Base-by-base conservation (phyloP, 2,888 invertebrate genomes). In the Drosophila pseudotalamancana region DNA sequence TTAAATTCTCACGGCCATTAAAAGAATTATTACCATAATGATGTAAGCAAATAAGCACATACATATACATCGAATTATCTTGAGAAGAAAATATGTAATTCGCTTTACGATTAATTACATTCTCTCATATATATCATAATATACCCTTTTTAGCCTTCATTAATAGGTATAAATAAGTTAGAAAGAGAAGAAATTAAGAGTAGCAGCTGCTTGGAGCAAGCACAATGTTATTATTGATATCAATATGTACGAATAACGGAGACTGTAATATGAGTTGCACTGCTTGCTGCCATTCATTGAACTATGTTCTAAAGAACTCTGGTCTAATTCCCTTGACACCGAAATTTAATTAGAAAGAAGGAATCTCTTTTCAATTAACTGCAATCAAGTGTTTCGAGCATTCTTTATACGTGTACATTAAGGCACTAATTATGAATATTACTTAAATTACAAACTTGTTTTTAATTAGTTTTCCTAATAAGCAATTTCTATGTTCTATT, bases 161-260 rank as follows among this genome's bases (percentile, higher is more conserved):
- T n/a, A n/a, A n/a, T n/a, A n/a, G n/a, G 4, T 2, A 16, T 3
- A 34, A 8, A 16, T 16, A 9, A 14, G 32, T 14, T 3, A 16
- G 14, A 6, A 14, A 14, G 11, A 6, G 9, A 31, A 9, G 31
- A 40, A 35, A 14, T n/a, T 6, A 32, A 46, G n/a, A 50, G 63
- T 34, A 59, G 59, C 77, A 68, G 77, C 83, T 79, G 83, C 65
- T 66, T 45, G 6, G 63, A 55, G 39, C 48, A 31, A 65, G 40
- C 50, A 74, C 60, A 75, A 54, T 65, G 55, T 70, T 74, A 73
- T 76, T 78, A 51, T 71, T 60, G 72, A 56, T 56, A 72, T 56
- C 48, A 57, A 53, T 53, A 67, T 51, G 49, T 46, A 42, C 25
- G 21, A 45, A 68, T 37, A 42, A 31, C 37, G 35, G 27, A 50